Evolutionary conservation across 2,113 vertebrate genomes (phyloP).

Genomic region (Phycodurus eques): DNA sequence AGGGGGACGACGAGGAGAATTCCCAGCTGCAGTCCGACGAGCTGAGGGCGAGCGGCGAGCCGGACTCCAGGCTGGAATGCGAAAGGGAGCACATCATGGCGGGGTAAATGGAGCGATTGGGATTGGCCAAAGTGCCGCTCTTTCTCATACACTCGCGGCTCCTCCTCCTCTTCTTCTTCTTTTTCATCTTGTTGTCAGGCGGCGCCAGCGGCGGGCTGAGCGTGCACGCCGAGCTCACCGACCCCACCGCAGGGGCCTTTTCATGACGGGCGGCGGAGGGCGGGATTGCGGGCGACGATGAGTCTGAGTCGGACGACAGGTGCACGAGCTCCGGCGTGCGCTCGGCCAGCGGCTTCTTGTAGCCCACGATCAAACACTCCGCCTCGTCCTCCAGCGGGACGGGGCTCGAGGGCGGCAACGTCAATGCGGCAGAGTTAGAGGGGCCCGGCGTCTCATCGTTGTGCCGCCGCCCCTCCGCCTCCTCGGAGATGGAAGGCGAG

Average conservation of each 20-base stretch:
- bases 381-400: constrained; percentile 27
- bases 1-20: constrained; percentile 18
- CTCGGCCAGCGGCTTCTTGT: constrained; percentile 88
- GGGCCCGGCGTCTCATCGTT: constrained; percentile 89
- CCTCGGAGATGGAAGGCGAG: constrained; percentile 78
- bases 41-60: constrained; percentile 20
- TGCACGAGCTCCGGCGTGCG: constrained; percentile 90
- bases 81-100: constrained; percentile 35
- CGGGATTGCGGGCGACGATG: constrained; percentile 30
- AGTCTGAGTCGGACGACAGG: constrained; percentile 84
- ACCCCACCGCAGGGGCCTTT: not conserved
- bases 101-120: constrained; percentile 50
- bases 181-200: not conserved
- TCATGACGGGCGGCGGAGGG: constrained; percentile 31
- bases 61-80: constrained; percentile 30
- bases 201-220: constrained; percentile 4
- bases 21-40: constrained; percentile 24
- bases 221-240: constrained; percentile 3
- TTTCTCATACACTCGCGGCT: not conserved
- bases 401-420: constrained; percentile 65
- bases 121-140: constrained; percentile 40
- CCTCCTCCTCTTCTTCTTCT: constrained; percentile 8
- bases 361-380: constrained; percentile 88
- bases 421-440: constrained; percentile 78
- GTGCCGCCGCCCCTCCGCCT: constrained; percentile 7